These are phyloP conservation scores for Matsumyia berberina DNA, from an alignment of 2,888 invertebrate genomes.

Conservation along the genomic window DNA sequence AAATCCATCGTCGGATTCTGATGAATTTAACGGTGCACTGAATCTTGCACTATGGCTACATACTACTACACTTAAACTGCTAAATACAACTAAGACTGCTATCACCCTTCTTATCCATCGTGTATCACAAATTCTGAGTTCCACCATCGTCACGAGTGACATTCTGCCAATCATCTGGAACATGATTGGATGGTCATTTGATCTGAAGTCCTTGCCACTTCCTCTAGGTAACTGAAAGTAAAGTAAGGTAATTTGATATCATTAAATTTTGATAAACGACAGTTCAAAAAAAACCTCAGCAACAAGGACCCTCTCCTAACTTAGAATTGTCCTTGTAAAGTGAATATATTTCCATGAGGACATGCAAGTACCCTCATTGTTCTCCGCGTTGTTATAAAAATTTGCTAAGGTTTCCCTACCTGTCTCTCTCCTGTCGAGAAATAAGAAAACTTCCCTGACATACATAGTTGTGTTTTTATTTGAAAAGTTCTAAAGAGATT, in stretches of 20 bases:
- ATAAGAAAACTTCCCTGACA: background rate
- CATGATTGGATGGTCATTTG: conserved; percentile 62
- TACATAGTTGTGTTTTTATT: background rate
- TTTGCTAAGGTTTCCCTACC: background rate
- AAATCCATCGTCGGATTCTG: conserved; percentile 79
- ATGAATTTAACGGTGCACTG: conserved; percentile 60
- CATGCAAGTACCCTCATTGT: too few relatives aligned
- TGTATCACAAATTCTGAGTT: conserved; percentile 56
- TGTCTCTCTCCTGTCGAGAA: background rate
- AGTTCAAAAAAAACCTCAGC: too few relatives aligned
- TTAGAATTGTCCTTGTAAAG: too few relatives aligned
- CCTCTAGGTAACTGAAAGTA: background rate
- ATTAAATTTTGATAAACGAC: background rate
- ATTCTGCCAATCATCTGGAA: conserved; percentile 47
- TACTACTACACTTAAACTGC: conserved; percentile 59
- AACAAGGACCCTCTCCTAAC: too few relatives aligned
- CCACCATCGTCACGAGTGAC: conserved; percentile 36
- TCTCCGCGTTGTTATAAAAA: too few relatives aligned
- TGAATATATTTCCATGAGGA: too few relatives aligned
- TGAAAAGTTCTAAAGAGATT: background rate
- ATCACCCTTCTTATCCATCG: conserved; percentile 47
- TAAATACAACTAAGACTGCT: conserved; percentile 48
- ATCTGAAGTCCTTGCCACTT: conserved; percentile 3
- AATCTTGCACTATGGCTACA: conserved; percentile 71
- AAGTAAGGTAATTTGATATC: background rate